Evolutionary conservation across 2,113 vertebrate species (phyloP).

Genomic region (Charadrius vociferus): DNA sequence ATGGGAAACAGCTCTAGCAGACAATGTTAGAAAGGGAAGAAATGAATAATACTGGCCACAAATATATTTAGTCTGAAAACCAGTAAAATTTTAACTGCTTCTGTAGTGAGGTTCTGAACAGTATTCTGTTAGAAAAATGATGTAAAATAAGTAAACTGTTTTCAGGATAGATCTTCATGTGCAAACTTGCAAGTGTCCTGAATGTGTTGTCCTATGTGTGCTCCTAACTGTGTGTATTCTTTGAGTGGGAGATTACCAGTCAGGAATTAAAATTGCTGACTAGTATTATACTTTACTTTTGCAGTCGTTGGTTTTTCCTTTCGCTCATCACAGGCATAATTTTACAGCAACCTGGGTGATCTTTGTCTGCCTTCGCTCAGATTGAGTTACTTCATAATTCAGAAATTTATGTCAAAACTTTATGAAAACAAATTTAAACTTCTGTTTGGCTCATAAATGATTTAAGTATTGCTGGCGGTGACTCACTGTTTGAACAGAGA

Average conservation of each 20-base stretch:
- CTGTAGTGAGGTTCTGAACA: not conserved
- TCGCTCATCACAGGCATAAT: not conserved
- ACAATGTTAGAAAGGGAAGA: not conserved
- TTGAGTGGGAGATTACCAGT: not conserved
- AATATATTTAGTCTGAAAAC: not conserved
- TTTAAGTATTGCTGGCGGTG: not conserved
- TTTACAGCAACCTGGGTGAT: not conserved
- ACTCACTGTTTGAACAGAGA: not conserved
- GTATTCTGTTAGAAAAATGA: not conserved
- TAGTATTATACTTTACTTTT: not conserved
- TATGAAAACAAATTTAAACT: not conserved
- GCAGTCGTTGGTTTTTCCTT: not conserved
- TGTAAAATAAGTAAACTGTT: not conserved
- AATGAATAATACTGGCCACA: not conserved
- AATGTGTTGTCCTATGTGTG: not conserved
- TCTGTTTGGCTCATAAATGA: not conserved
- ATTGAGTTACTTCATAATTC: not conserved
- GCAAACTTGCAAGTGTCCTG: not conserved
- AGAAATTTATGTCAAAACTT: not conserved
- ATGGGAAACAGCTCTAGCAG: not conserved
- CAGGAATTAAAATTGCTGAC: not conserved
- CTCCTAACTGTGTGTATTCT: not conserved
- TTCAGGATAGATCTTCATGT: not conserved
- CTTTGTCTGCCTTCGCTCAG: not conserved
- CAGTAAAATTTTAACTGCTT: not conserved